Base-by-base conservation (phyloP, 2,888 invertebrate species). In the Opisthograptis luteolata region DNA sequence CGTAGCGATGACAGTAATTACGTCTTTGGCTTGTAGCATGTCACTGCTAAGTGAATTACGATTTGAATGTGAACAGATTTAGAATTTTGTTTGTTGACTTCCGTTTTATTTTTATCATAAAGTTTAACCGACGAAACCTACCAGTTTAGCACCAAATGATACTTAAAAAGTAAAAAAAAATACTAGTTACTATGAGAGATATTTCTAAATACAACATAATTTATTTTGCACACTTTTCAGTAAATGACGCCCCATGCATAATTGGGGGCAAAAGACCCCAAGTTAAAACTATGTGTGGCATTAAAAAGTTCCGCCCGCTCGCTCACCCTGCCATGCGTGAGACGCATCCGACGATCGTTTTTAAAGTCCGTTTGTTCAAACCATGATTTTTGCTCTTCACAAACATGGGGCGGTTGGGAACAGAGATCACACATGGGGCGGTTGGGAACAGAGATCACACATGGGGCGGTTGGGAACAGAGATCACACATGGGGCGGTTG, bases 221-320 rank as follows among this genome's bases (percentile, higher is more conserved):
- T n/a, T n/a, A n/a, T n/a, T n/a, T n/a, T n/a, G n/a, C n/a, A n/a
- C n/a, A n/a, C n/a, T n/a, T n/a, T n/a, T n/a, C n/a, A n/a, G n/a
- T n/a, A n/a, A n/a, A n/a, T n/a, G n/a, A n/a, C n/a, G n/a, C n/a
- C n/a, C n/a, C n/a, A n/a, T n/a, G n/a, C n/a, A n/a, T n/a, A n/a
- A n/a, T n/a, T n/a, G 1, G 9, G 7, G 8, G 8, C 14, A 20
- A 17, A 9, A 56, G 58, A 56, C 70, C 12, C 19, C n/a, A 19
- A 15, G 17, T 31, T 28, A 6, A 12, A 41, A 34, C 19, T 19
- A 14, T 20, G 27, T n/a, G 17, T 15, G 70, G 82, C 82, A 86
- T 88, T 87, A 86, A 86, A 87, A 83, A 70, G 75, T 85, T 84
- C 81, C 85, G 68, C 81, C 73, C 81, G 79, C 79, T 79, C 79